These are phyloP conservation scores for Fulmarus glacialis DNA, from an alignment of 2,113 vertebrate genomes.

Conservation along the genomic window DNA sequence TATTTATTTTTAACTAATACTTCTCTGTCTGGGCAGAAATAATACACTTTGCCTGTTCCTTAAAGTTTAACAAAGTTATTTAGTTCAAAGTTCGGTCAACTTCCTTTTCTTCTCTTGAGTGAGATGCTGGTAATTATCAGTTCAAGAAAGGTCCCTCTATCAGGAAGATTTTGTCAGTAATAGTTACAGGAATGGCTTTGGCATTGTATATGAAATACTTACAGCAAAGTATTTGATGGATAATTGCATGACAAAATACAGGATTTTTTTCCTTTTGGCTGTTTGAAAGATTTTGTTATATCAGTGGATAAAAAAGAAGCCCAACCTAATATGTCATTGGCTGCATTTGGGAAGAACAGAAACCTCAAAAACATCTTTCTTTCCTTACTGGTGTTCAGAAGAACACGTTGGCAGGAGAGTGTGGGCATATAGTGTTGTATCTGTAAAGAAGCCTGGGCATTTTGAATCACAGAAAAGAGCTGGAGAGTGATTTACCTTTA, in stretches of 20 bases:
- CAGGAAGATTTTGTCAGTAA: background rate
- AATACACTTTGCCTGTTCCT: background rate
- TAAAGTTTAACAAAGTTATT: background rate
- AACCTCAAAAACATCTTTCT: background rate
- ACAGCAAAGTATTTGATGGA: background rate
- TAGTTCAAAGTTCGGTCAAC: background rate
- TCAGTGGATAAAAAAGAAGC: background rate
- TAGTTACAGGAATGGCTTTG: background rate
- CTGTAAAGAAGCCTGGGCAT: background rate
- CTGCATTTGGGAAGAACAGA: background rate
- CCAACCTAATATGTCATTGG: background rate
- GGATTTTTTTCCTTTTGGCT: background rate
- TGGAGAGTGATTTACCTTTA: background rate
- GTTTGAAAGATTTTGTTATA: background rate
- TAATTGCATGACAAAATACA: background rate
- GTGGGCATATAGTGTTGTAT: background rate
- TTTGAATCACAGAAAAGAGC: background rate
- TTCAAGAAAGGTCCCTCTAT: background rate
- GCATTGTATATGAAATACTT: background rate
- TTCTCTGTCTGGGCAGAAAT: background rate
- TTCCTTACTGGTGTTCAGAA: background rate
- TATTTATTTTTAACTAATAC: background rate
- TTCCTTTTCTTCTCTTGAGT: background rate
- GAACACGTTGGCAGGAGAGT: background rate
- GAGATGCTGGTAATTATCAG: background rate